phyloP scores from a whole-genome alignment of 2,113 vertebrate species.

The Pogona vitticeps region DNA sequence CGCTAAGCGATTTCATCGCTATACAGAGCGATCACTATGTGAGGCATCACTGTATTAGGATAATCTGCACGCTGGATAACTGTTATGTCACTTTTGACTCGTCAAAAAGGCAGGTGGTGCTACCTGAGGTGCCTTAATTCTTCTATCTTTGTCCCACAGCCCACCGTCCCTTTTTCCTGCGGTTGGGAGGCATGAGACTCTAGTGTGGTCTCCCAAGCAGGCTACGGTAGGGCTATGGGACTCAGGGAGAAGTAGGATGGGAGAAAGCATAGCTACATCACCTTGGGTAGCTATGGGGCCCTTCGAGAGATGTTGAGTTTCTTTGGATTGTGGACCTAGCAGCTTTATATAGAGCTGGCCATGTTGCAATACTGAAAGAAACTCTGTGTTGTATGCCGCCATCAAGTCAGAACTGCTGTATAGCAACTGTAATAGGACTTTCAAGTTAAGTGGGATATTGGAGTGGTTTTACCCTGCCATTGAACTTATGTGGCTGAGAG shows the following conservation, averaged over 20 bases:
- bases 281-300: too few species aligned
- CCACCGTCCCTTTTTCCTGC: not conserved
- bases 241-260: not conserved
- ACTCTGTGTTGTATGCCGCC: too few species aligned
- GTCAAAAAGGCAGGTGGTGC: not conserved
- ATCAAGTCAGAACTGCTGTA: too few species aligned
- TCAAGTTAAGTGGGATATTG: too few species aligned
- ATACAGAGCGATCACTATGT: too few species aligned
- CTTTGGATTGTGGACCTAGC: not conserved
- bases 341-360: not conserved
- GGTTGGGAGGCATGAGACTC: too few species aligned
- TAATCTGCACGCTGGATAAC: not conserved
- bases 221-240: not conserved
- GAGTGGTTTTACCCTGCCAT: too few species aligned
- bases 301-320: not conserved
- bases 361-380: not conserved
- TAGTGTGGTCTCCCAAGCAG: not conserved
- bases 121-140: too few species aligned
- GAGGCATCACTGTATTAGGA: too few species aligned
- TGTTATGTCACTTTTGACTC: not conserved
- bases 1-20: too few species aligned
- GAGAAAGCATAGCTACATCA: not conserved
- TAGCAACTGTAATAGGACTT: too few species aligned
- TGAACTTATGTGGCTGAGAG: too few species aligned
- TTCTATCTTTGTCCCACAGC: not conserved